Base-by-base conservation (phyloP, 92 coral and sea anemone genomes). In the Phenganax stokvisi region DNA sequence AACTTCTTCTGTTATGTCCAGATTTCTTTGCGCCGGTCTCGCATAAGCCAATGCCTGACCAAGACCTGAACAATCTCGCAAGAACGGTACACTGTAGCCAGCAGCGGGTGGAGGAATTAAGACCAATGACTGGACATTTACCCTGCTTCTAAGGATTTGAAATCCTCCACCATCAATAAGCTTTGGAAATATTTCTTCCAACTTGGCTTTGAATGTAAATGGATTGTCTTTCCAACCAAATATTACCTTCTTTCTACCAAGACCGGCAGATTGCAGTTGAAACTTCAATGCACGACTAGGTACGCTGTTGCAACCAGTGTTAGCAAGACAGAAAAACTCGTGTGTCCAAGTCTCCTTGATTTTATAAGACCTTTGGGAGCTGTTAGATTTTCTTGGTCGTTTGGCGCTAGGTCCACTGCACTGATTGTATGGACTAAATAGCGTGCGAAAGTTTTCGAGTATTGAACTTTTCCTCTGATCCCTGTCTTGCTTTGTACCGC, bases 11-110 rank as follows among this genome's bases (percentile, higher is more conserved):
- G 76, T 68, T 37, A 68, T 80, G 37, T 80, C 84, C 71, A 80
- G 71, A 80, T 76, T 80, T 80, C 75, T 80, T 66, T 80, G 84
- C 84, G 63, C 71, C 51, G 85, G 85, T 17, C 85, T 76, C 64
- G 68, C 74, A 68, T 81, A 81, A 67, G 85, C 79, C 74, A 81
- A 67, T 25, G 85, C 85, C 76, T 82, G 85, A 61, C 80, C 85
- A 52, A 82, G 80, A 71, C 85, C 85, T 60, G 80, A 82, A 72
- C 52, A 59, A 37, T 82, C 67, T 82, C 72, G 74, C 59, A 72
- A 72, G 67, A 51, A 72, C 58, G 74, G 63, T 54, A 65, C 85
- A 81, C 85, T 81, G 71, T 81, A 81, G 54, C 85, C 79, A 81
- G 85, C 75, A 47, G 85, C 12, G 78, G 70, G 37, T 64, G 79